phyloP scores from a whole-genome alignment of 2,888 invertebrate genomes.

The Noctua fimbriata region DNA sequence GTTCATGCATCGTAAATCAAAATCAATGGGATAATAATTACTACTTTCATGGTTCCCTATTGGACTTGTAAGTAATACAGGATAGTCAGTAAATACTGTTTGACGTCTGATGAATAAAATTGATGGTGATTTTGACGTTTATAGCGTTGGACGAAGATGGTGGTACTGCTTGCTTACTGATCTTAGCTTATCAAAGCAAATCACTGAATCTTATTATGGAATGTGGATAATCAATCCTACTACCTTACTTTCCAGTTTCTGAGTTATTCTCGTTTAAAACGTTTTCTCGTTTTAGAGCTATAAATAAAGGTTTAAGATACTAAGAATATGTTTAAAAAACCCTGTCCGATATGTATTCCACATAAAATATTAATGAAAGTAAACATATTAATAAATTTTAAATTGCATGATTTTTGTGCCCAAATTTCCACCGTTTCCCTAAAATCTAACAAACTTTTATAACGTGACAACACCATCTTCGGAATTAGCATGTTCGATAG shows the following conservation, averaged over 20 bases:
- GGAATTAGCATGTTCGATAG: no score
- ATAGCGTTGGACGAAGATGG: neutral
- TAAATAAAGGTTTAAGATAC: neutral
- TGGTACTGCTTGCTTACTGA: neutral
- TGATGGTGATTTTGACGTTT: constrained; percentile 1
- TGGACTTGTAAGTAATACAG: neutral
- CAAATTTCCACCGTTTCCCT: no score
- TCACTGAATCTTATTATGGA: neutral
- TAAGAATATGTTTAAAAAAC: neutral
- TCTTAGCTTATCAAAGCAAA: neutral
- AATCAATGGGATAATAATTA: constrained; percentile 65
- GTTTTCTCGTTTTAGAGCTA: no score
- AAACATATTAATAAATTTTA: neutral
- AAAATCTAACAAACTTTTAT: no score
- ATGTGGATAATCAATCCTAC: neutral
- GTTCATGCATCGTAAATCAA: constrained; percentile 68
- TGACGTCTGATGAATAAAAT: constrained; percentile 25
- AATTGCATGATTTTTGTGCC: neutral
- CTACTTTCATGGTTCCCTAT: constrained; percentile 14
- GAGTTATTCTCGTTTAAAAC: neutral
- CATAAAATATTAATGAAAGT: neutral
- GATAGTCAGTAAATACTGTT: neutral
- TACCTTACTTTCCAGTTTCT: neutral
- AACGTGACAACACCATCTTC: no score
- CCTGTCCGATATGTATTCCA: neutral